phyloP scores from a whole-genome alignment of 2,888 invertebrate genomes.

The Drosophila pseudotakahashii region DNA sequence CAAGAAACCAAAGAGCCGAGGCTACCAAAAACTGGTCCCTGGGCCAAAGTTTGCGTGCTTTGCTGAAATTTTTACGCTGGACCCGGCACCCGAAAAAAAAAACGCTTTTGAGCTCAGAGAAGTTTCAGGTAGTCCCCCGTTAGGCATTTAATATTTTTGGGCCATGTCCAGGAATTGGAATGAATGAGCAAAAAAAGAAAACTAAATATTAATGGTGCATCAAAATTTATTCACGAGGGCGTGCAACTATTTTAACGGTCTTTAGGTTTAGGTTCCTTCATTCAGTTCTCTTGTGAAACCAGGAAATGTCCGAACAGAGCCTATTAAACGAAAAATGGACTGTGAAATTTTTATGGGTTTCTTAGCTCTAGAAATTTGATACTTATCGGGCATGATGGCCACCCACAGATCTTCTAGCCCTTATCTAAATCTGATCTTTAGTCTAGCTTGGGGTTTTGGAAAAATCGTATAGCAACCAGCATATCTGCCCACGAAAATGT shows the following conservation, averaged over 20 bases:
- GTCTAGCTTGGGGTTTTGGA: conserved; percentile 15
- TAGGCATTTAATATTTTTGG: conserved; percentile 32
- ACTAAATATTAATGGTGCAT: conserved; percentile 14
- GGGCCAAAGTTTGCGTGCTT: conserved; percentile 77
- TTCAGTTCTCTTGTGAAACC: neutral
- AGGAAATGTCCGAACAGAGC: conserved; percentile 4
- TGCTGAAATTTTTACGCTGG: conserved; percentile 64
- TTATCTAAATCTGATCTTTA: conserved; percentile 26
- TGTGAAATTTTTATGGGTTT: conserved; percentile 23
- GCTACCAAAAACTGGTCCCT: conserved; percentile 67
- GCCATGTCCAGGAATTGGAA: conserved; percentile 16
- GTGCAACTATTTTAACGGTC: conserved; percentile 43
- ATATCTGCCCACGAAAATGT: conserved; percentile 29
- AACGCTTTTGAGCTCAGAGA: conserved; percentile 16
- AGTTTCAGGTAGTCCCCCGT: conserved; percentile 52
- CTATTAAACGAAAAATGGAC: conserved; percentile 6
- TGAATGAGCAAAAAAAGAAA: conserved; percentile 18
- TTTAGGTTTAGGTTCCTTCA: conserved; percentile 2
- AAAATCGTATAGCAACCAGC: conserved; percentile 35
- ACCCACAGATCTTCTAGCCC: conserved; percentile 11
- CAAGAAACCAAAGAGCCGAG: conserved; percentile 1
- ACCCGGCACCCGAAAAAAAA: conserved; percentile 39
- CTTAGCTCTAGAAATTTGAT: conserved; percentile 19
- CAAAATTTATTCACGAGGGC: conserved; percentile 20
- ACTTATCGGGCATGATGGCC: conserved; percentile 5